Conservation (phyloP, 2,113 vertebrate genomes). For the Hiodon tergisus region DNA sequence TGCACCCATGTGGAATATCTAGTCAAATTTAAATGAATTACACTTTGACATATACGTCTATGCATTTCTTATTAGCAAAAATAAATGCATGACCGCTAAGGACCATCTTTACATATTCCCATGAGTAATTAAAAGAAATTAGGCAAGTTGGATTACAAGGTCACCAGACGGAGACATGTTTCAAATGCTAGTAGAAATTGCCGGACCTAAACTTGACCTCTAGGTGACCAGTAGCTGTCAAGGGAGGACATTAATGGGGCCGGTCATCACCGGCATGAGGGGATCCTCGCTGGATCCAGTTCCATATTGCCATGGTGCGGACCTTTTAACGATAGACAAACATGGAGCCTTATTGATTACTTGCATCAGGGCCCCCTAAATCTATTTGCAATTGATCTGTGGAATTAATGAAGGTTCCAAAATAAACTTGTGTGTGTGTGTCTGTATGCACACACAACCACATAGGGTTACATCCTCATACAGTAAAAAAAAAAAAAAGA, state of each 20-base stretch:
- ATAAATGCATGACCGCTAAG: neutral
- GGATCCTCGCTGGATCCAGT: neutral
- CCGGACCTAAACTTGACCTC: conserved; percentile 47
- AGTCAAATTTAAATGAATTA: too few species aligned
- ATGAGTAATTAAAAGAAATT: neutral
- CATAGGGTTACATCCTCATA: neutral
- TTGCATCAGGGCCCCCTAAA: conserved; percentile 1
- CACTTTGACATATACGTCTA: too few species aligned
- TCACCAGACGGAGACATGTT: conserved; percentile 32
- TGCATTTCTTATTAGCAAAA: too few species aligned
- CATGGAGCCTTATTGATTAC: conserved; percentile 21
- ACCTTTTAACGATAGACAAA: conserved; percentile 24
- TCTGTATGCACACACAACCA: neutral
- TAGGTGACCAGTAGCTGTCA: conserved; percentile 25
- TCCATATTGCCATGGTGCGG: conserved; percentile 31
- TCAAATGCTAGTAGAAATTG: conserved; percentile 35
- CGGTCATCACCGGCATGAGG: conserved; percentile 1
- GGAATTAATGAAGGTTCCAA: conserved; percentile 4
- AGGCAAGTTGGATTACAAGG: conserved; percentile 30
- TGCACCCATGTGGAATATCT: neutral
- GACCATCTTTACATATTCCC: neutral
- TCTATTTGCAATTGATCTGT: conserved; percentile 6
- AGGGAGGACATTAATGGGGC: conserved; percentile 14
- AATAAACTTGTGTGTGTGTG: neutral
- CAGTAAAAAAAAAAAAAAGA: too few species aligned